Evolutionary conservation across 2,888 invertebrate species (phyloP).

Genomic region (Callosobruchus maculatus): DNA sequence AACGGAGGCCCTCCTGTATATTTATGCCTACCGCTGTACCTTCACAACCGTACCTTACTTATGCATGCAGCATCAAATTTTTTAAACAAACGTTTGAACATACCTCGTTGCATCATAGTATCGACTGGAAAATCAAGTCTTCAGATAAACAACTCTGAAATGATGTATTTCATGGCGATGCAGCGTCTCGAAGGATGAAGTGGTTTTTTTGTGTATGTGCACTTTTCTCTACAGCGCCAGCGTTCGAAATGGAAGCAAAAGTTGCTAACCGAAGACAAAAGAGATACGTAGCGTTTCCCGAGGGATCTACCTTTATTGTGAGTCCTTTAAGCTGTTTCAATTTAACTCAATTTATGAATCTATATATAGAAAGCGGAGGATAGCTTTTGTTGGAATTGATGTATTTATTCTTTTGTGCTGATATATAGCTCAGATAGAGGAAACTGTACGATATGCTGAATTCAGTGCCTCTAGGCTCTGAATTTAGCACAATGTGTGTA

Average conservation of each 20-base stretch:
- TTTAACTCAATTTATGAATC: neutral
- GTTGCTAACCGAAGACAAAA: constrained; percentile 46
- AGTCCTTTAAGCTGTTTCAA: constrained; percentile 39
- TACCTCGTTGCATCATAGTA: neutral
- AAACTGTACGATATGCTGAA: no score
- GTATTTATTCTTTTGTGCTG: neutral
- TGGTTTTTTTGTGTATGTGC: neutral
- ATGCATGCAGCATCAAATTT: neutral
- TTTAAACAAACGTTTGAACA: neutral
- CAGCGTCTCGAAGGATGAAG: neutral
- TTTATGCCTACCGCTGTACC: no score
- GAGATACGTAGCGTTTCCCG: constrained; percentile 67
- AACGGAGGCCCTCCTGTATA: no score
- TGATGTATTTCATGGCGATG: neutral
- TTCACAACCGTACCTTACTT: no score
- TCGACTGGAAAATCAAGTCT: neutral
- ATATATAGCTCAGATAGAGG: no score
- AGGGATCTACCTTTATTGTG: constrained; percentile 67
- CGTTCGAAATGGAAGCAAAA: neutral
- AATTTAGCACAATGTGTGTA: no score
- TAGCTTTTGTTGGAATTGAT: neutral
- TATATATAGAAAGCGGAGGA: neutral
- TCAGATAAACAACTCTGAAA: neutral
- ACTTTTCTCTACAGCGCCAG: neutral
- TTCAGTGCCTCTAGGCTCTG: no score